Evolutionary conservation across 2,888 invertebrate species (phyloP), one percentile per base, ranked within the genome.

Genomic region (Drosophila emarginata): DNA sequence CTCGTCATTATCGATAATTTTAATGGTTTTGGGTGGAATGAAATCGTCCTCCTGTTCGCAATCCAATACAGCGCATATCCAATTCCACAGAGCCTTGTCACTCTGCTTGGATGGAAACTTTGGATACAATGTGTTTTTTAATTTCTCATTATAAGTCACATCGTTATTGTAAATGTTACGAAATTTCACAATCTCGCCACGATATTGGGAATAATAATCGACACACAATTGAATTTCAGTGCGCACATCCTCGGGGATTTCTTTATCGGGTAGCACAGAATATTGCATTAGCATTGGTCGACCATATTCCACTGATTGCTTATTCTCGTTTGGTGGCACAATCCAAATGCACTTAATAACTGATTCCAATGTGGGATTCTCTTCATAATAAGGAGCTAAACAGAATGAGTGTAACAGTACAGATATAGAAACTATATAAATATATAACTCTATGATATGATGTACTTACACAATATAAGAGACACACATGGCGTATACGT

Each of bases 401-500:
- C 57, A 28, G 32, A 57, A 11, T 40, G 4, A 0, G 14, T n/a
- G 14, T 1, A 23, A 18, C 11, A 1, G 4, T 5, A 3, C 32
- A 11, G 32, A 11, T 28, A 4, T 11, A 28, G 2, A n/a, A 0
- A 14, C n/a, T 11, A 11, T 0, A 6, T 23, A 15, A 12, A 11
- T 56, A 36, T 1, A 0, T 36, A 2, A 12, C 2, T 9, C 2
- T 2, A 9, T 32, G 11, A 32, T 2, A 9, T 36, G n/a, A n/a
- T n/a, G 9, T 7, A 74, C 96, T 95, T 93, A 98, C 98, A 97
- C 88, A 97, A 95, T 89, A 98, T 97, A 53, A 98, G 93, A 61
- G 97, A 98, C 80, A 98, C 94, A 89, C 98, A 98, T 4, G 98
- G 98, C 40, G 96, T 95, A 89, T 98, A 98, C n/a, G 96, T 96